phyloP scores from a whole-genome alignment of 2,797 vertebrate species.

The Rhinella marina region DNA sequence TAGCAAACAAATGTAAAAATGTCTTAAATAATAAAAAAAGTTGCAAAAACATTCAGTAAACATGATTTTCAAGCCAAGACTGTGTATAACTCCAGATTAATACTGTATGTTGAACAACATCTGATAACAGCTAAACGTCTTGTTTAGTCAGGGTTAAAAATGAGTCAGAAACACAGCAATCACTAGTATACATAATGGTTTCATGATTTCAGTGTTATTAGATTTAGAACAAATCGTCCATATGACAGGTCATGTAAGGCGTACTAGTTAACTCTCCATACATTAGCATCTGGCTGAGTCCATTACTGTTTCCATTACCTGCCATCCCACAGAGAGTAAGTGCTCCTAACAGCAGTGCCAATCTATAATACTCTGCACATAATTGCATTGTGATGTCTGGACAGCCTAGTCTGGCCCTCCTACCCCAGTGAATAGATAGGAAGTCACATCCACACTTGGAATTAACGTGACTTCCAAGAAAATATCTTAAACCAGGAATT shows the following conservation, averaged over 20 bases:
- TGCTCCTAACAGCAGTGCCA: slow-evolving; percentile 36
- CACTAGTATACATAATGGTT: neutral
- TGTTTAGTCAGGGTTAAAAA: neutral
- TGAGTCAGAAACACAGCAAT: neutral
- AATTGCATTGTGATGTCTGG: slow-evolving; percentile 55
- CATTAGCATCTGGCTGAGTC: slow-evolving; percentile 10
- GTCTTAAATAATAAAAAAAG: too few species aligned
- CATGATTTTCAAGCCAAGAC: too few species aligned
- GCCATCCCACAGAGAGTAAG: slow-evolving; percentile 31
- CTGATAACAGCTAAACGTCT: neutral
- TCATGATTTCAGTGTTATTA: slow-evolving; percentile 6
- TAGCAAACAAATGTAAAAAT: too few species aligned
- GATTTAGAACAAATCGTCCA: neutral
- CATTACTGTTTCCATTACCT: slow-evolving; percentile 40
- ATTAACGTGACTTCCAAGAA: neutral
- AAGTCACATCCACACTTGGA: slow-evolving; percentile 20
- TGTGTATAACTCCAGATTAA: too few species aligned
- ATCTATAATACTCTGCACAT: slow-evolving; percentile 42
- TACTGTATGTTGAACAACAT: neutral
- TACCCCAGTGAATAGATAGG: slow-evolving; percentile 18
- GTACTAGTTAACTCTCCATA: slow-evolving; percentile 28
- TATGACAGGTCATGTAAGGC: neutral
- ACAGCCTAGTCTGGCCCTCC: neutral
- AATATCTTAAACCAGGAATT: neutral
- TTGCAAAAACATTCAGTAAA: too few species aligned